phyloP scores from a whole-genome alignment of 2,888 invertebrate genomes.

The Spodoptera exigua region DNA sequence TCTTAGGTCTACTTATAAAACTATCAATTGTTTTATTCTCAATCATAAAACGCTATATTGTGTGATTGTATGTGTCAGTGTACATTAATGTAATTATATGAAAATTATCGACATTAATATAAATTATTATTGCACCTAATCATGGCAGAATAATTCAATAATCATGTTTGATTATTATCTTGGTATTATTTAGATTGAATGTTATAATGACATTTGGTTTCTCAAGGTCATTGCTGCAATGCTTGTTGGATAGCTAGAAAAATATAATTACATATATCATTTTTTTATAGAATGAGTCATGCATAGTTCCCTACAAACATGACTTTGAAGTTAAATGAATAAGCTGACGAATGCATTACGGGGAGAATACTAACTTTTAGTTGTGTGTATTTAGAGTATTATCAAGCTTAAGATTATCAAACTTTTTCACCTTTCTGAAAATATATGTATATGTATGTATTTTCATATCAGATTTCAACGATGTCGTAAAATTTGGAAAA shows the following conservation, averaged over 20 bases:
- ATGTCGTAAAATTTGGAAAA: too few species aligned
- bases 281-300: too few species aligned
- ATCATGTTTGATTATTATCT: conserved; percentile 43
- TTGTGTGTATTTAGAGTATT: too few species aligned
- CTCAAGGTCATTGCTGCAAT: conserved; percentile 38
- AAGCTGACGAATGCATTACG: too few species aligned
- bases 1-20: not conserved
- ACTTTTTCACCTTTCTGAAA: too few species aligned
- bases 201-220: conserved; percentile 27
- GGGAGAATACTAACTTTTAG: too few species aligned
- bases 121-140: conserved; percentile 51
- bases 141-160: conserved; percentile 47
- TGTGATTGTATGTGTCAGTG: conserved; percentile 24
- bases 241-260: not conserved
- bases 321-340: too few species aligned
- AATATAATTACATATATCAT: not conserved
- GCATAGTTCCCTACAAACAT: too few species aligned
- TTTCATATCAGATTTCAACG: too few species aligned
- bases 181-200: conserved; percentile 45
- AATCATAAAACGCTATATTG: conserved; percentile 37
- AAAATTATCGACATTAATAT: conserved; percentile 30
- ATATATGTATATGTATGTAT: too few species aligned
- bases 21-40: conserved; percentile 25
- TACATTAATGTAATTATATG: conserved; percentile 29
- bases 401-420: too few species aligned